These are phyloP conservation scores for Microtus montanus DNA, from an alignment of 2,113 vertebrate genomes.

Conservation along the genomic window DNA sequence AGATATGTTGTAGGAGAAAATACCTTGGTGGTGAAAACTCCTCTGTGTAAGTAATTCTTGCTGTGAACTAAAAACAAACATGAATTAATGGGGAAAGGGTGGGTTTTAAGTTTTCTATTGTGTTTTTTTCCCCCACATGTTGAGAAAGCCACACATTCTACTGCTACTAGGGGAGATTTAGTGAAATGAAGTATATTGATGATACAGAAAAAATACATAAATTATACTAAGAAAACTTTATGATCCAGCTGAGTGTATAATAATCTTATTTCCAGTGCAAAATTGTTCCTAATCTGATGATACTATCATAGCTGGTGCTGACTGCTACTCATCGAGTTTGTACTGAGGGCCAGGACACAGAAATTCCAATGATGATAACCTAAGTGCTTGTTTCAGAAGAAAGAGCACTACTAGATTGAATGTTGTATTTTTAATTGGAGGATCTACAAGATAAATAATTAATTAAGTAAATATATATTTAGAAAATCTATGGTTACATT, in stretches of 20 bases:
- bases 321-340: not conserved
- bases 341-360: not conserved
- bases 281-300: not conserved
- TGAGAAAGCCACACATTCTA: not conserved
- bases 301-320: not conserved
- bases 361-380: not conserved
- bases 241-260: not conserved
- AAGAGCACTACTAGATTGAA: not conserved
- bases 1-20: not conserved
- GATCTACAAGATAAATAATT: not conserved
- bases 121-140: not conserved
- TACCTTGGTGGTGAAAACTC: not conserved
- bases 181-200: not conserved
- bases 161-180: not conserved
- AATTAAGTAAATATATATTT: not conserved
- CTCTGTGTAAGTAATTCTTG: not conserved
- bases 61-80: not conserved
- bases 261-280: not conserved
- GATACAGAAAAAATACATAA: not conserved
- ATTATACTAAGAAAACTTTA: not conserved
- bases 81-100: not conserved
- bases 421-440: not conserved
- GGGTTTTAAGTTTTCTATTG: not conserved
- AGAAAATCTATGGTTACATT: not conserved
- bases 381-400: not conserved